phyloP scores from a whole-genome alignment of 23 tunicate species.

The Ascidia mentula region DNA sequence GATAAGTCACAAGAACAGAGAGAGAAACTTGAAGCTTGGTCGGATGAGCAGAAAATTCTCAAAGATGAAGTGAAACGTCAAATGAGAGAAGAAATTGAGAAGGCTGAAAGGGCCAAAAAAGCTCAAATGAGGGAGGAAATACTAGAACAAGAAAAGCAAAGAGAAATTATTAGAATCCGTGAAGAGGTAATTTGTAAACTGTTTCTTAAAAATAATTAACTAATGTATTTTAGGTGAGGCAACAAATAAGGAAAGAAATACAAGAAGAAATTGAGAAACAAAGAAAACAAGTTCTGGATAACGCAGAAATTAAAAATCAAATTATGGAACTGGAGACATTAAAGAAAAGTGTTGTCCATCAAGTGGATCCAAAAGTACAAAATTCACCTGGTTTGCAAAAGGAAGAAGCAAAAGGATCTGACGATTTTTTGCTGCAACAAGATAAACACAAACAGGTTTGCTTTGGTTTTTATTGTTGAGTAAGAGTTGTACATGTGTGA shows the following conservation, averaged over 20 bases:
- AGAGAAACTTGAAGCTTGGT: constrained; percentile 61
- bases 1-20: constrained; percentile 39
- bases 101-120: constrained; percentile 90
- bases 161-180: constrained; percentile 73
- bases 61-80: constrained; percentile 76
- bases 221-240: constrained; percentile 48
- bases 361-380: background rate
- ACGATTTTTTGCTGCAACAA: constrained; percentile 43
- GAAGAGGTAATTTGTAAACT: constrained; percentile 56
- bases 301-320: constrained; percentile 65
- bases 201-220: background rate
- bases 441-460: constrained; percentile 57
- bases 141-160: constrained; percentile 73
- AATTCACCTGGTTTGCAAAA: background rate
- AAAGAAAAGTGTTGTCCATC: constrained; percentile 14
- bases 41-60: constrained; percentile 63
- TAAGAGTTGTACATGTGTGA: background rate
- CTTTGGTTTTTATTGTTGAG: background rate
- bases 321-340: constrained; percentile 82
- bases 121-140: constrained; percentile 73
- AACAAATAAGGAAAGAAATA: constrained; percentile 77
- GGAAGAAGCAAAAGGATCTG: background rate
- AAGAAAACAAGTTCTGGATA: constrained; percentile 70
- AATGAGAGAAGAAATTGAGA: constrained; percentile 88
- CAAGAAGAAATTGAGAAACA: constrained; percentile 89